Conservation (phyloP, 2,888 invertebrate species). For the Metopia argyrocephala region DNA sequence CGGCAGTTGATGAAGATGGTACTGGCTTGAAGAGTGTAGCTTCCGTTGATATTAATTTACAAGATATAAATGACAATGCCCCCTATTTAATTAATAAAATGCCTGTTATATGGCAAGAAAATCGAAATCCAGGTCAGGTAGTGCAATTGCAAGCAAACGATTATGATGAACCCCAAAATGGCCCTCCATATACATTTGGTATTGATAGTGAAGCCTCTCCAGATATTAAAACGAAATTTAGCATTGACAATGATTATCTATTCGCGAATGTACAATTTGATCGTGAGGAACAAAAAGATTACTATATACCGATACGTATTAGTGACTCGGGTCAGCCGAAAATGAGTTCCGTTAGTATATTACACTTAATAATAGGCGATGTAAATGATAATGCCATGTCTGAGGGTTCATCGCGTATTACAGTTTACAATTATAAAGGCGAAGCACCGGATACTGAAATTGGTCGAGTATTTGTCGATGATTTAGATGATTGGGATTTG, state of each 20-base stretch:
- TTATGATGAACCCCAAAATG: constrained; percentile 89
- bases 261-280: constrained; percentile 88
- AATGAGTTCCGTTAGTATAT: constrained; percentile 88
- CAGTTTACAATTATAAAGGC: constrained; percentile 96
- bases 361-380: constrained; percentile 95
- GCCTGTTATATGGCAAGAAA: constrained; percentile 91
- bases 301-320: constrained; percentile 92
- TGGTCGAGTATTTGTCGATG: constrained; percentile 92
- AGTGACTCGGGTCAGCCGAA: constrained; percentile 89
- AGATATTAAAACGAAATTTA: constrained; percentile 86
- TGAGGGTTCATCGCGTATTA: constrained; percentile 92
- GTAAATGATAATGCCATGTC: constrained; percentile 95
- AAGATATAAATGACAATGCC: constrained; percentile 96
- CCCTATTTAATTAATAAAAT: constrained; percentile 90
- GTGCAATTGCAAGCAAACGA: constrained; percentile 87
- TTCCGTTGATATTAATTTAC: constrained; percentile 84
- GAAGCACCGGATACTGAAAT: constrained; percentile 89
- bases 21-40: constrained; percentile 83
- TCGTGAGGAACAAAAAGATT: constrained; percentile 91
- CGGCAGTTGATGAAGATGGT: constrained; percentile 88
- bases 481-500: constrained; percentile 98
- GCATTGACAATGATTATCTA: constrained; percentile 84
- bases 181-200: constrained; percentile 89
- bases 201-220: constrained; percentile 81
- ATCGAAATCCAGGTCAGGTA: constrained; percentile 84